phyloP scores from a whole-genome alignment of 1,140 invertebrate species.

The Drosophila persimilis region DNA sequence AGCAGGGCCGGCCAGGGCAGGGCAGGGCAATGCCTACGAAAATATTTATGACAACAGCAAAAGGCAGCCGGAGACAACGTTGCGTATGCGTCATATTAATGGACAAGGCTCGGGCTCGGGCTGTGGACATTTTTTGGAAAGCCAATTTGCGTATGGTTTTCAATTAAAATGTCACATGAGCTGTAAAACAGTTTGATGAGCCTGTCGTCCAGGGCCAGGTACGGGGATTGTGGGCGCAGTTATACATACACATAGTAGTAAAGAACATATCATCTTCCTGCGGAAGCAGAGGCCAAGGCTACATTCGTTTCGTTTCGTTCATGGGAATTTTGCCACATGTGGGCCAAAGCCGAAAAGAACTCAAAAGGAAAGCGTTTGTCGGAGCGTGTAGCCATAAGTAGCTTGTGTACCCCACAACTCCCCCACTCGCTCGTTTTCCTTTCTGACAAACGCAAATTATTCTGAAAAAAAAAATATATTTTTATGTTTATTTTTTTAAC shows the following conservation, averaged over 20 bases:
- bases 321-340: slow-evolving; percentile 36
- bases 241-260: not conserved
- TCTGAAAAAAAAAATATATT: slow-evolving; percentile 38
- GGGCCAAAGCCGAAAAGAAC: slow-evolving; percentile 18
- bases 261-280: slow-evolving; percentile 14
- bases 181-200: slow-evolving; percentile 49
- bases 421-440: not conserved
- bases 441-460: slow-evolving; percentile 45
- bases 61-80: slow-evolving; percentile 21
- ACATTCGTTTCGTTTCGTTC: not conserved
- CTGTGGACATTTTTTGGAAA: slow-evolving; percentile 31
- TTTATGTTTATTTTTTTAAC: slow-evolving; percentile 26
- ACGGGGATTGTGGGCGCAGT: not conserved
- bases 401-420: not conserved
- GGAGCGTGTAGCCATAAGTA: slow-evolving; percentile 14
- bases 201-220: slow-evolving; percentile 11
- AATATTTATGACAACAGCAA: slow-evolving; percentile 38
- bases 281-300: not conserved
- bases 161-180: slow-evolving; percentile 61
- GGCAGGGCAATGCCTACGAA: slow-evolving; percentile 12
- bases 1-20: not conserved
- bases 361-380: not conserved
- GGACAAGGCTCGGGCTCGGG: slow-evolving; percentile 11
- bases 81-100: slow-evolving; percentile 55
- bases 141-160: slow-evolving; percentile 47